Evolutionary conservation across 2,888 invertebrate genomes (phyloP), one percentile per base, ranked within the genome.

Genomic region (Theretra japonica): DNA sequence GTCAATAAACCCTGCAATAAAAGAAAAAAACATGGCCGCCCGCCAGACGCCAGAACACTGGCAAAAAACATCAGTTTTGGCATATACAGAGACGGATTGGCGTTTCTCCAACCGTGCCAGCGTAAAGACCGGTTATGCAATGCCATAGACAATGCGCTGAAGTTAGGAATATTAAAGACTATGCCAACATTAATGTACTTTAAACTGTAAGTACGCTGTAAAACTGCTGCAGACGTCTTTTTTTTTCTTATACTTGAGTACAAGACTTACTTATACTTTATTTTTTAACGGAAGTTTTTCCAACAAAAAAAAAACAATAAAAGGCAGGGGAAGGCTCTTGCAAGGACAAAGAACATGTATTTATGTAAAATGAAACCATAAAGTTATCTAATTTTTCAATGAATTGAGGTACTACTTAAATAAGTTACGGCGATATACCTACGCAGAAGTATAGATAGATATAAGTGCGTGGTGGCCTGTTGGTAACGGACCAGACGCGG

Each of bases 71-170:
- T 79, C 80, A 76, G 78, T 76, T 84, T 81, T 80, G 84, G 85
- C 80, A 83, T 87, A 82, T 86, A 84, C 82, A 85, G 83, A 80
- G 74, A 79, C 78, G 75, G 75, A 71, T 87, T 91, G 91, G 91
- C 88, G 75, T 62, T 41, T 68, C 81, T 89, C 91, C 91, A 92
- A 91, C 79, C 85, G 85, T 87, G 86, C 85, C 87, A 86, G 78
- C 75, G 77, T 78, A 74, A 78, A 77, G 78, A 80, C 79, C 79
- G 75, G 77, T 84, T 83, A 83, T 75, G 78, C 82, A 83, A 82
- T 73, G 69, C 57, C 30, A 72, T 60, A 50, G 69, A 70, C 70
- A 62, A 70, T 41, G 41, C 21, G 33, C 56, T 71, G 62, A 65
- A 25, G 23, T 60, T 25, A 41, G 15, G 62, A 68, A 70, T 50